A percentile compares a stretch with the other conserved stretches of the same genome.
phyloP scores from a whole-genome alignment of 2,113 vertebrate species.

The Formicarius rufipectus region DNA sequence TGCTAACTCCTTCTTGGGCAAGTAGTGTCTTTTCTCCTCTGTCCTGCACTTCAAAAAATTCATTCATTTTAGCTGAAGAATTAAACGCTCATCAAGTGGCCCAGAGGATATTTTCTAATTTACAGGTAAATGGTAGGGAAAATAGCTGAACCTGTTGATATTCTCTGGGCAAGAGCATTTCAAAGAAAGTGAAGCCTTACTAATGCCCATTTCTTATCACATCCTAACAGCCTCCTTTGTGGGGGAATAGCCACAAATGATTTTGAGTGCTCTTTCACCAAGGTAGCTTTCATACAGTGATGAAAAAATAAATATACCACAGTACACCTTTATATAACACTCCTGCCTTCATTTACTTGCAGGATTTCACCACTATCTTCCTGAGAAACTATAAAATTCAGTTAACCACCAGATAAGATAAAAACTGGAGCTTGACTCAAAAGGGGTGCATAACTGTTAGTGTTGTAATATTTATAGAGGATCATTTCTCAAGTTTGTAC shows the following conservation, averaged over 20 bases:
- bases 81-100: not conserved
- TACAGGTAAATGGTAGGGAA: not conserved
- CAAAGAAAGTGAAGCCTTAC: not conserved
- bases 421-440: not conserved
- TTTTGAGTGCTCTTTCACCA: not conserved
- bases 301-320: not conserved
- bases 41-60: not conserved
- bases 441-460: not conserved
- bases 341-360: constrained; percentile 3
- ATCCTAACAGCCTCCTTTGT: not conserved
- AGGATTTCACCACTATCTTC: constrained; percentile 14
- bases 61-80: not conserved
- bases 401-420: not conserved
- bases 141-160: not conserved
- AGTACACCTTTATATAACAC: constrained; percentile 10
- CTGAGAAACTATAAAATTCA: constrained; percentile 6
- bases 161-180: not conserved
- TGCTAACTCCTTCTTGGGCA: not conserved
- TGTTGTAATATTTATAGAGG: not conserved
- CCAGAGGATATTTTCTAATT: not conserved
- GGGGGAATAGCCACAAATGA: not conserved
- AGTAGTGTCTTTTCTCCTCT: not conserved
- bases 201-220: not conserved
- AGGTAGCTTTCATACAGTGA: not conserved
- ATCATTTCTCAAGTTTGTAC: not conserved